These are phyloP conservation scores for Hetaerina titia DNA, from an alignment of 2,888 invertebrate genomes.

Conservation along the genomic window DNA sequence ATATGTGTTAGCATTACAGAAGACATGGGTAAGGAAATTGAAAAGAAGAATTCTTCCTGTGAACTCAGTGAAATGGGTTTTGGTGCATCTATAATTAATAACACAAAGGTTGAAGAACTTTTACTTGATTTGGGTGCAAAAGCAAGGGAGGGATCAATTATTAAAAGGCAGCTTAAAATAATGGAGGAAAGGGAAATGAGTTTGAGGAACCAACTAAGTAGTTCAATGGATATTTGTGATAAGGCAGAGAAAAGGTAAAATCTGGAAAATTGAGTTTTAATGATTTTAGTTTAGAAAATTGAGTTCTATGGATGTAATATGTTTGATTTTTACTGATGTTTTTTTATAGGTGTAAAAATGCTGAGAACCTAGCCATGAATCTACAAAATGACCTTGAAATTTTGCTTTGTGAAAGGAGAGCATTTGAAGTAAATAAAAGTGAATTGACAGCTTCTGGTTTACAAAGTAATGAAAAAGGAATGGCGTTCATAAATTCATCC, in stretches of 20 bases:
- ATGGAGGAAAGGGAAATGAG: slow-evolving; percentile 25
- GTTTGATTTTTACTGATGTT: not conserved
- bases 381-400: slow-evolving; percentile 22
- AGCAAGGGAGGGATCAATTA: not conserved
- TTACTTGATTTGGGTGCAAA: slow-evolving; percentile 31
- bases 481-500: not conserved
- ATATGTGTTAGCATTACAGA: not conserved
- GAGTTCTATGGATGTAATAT: not conserved
- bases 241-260: slow-evolving; percentile 2
- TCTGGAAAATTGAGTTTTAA: not conserved
- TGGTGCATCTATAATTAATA: not conserved
- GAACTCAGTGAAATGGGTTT: not conserved
- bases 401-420: not conserved
- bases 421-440: not conserved
- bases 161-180: not conserved
- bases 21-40: too few species aligned
- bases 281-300: not conserved
- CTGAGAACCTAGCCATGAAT: not conserved
- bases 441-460: not conserved
- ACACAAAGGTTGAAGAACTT: not conserved
- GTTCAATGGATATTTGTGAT: slow-evolving; percentile 12
- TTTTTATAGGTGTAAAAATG: slow-evolving; percentile 6
- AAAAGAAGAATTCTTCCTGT: not conserved
- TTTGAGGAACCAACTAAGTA: not conserved
- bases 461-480: not conserved